phyloP scores from a whole-genome alignment of 2,797 vertebrate species.

The Argya squamiceps region DNA sequence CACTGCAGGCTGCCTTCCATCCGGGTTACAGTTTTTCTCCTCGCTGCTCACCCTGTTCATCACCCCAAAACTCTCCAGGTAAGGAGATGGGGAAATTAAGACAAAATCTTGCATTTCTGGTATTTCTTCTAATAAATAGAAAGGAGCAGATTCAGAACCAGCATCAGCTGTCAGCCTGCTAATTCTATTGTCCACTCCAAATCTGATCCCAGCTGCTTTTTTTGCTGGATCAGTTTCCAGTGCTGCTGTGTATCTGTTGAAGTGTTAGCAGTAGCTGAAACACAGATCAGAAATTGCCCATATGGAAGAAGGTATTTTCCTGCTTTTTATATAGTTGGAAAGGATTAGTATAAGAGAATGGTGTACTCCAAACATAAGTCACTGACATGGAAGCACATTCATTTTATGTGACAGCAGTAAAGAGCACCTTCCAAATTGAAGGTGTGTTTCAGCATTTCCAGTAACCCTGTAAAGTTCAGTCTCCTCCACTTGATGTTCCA shows the following conservation, averaged over 20 bases:
- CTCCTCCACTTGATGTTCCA: background rate
- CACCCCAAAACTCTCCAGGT: conserved; percentile 97
- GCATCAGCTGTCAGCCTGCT: background rate
- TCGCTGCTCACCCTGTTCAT: conserved; percentile 94
- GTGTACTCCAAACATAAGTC: background rate
- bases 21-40: conserved; percentile 93
- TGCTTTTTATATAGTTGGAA: background rate
- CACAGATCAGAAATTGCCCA: background rate
- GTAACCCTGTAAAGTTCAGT: background rate
- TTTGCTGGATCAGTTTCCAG: background rate
- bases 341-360: background rate
- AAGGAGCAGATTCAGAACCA: background rate
- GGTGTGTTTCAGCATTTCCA: background rate
- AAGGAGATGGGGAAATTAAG: background rate
- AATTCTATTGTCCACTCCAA: background rate
- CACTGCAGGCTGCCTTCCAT: conserved; percentile 87
- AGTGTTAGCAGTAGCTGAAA: background rate
- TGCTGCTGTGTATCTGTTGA: background rate
- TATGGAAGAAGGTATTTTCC: background rate
- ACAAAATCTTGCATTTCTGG: background rate
- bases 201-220: background rate
- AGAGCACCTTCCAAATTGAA: background rate
- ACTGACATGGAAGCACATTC: background rate
- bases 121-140: background rate
- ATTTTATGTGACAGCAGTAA: background rate